Percentiles rank a stretch among this genome's conserved stretches.
These are phyloP conservation scores for Pentamera pediparva DNA, from an alignment of 53 echinoderm and acorn worm species.

Conservation along the genomic window DNA sequence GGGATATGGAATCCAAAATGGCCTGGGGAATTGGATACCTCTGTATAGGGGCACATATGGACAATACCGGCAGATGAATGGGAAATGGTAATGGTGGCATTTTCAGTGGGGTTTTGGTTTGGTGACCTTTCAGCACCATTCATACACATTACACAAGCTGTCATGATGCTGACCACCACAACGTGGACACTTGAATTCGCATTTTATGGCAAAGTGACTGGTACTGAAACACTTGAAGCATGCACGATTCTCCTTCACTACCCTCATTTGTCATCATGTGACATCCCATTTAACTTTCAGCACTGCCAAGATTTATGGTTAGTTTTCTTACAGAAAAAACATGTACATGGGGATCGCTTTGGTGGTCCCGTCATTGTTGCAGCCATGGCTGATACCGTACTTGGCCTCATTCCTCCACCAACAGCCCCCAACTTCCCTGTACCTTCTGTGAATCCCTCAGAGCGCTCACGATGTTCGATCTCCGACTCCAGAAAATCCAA, in stretches of 20 bases:
- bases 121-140: neutral
- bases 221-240: slow-evolving; percentile 21
- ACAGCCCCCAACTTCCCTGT: too few species aligned
- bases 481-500: neutral
- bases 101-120: neutral
- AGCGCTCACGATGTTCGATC: slow-evolving; percentile 19
- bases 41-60: slow-evolving; percentile 22
- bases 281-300: neutral
- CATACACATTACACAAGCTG: neutral
- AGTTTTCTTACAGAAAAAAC: slow-evolving; percentile 2
- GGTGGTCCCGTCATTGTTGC: neutral
- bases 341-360: slow-evolving; percentile 1
- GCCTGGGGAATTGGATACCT: neutral
- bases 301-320: slow-evolving; percentile 4
- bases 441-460: slow-evolving; percentile 5
- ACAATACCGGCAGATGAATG: neutral
- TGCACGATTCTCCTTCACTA: slow-evolving; percentile 6
- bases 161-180: slow-evolving; percentile 8
- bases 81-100: slow-evolving; percentile 1
- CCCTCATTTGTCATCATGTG: neutral
- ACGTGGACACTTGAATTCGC: neutral
- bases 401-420: neutral
- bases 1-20: slow-evolving; percentile 15
- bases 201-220: slow-evolving; percentile 8
- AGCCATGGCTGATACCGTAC: neutral